phyloP scores from a whole-genome alignment of 2,888 invertebrate species.

The Pecten maximus region DNA sequence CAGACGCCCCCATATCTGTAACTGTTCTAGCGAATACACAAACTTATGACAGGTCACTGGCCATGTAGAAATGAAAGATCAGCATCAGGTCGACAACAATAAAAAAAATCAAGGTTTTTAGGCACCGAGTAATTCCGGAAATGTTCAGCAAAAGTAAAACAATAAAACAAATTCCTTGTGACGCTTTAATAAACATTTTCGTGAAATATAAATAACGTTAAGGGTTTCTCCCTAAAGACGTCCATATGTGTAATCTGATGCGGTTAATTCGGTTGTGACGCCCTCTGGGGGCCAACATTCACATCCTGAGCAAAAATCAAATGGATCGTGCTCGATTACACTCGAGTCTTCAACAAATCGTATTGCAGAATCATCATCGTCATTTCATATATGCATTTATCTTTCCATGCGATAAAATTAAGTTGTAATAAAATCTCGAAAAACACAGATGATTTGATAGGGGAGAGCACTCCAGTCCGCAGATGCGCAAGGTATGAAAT shows the following conservation, averaged over 20 bases:
- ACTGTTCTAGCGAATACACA: neutral
- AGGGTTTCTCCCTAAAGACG: neutral
- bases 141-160: slow-evolving; percentile 24
- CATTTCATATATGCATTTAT: slow-evolving; percentile 32
- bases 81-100: neutral
- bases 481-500: slow-evolving; percentile 35
- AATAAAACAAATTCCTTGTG: slow-evolving; percentile 31
- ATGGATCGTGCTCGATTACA: slow-evolving; percentile 32
- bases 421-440: slow-evolving; percentile 35
- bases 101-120: slow-evolving; percentile 32
- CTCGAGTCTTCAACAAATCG: slow-evolving; percentile 35
- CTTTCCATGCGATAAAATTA: slow-evolving; percentile 31
- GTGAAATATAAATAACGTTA: slow-evolving; percentile 11
- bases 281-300: slow-evolving; percentile 21
- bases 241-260: slow-evolving; percentile 1
- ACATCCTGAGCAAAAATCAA: slow-evolving; percentile 26
- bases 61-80: slow-evolving; percentile 1
- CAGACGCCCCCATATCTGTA: neutral
- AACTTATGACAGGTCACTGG: neutral
- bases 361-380: slow-evolving; percentile 25
- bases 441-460: slow-evolving; percentile 15
- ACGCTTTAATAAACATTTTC: slow-evolving; percentile 29
- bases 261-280: slow-evolving; percentile 23
- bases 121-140: slow-evolving; percentile 26
- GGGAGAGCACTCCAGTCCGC: slow-evolving; percentile 31